Evolutionary conservation across 1,140 invertebrate species (phyloP).

Genomic region (Teleopsis dalmanni): DNA sequence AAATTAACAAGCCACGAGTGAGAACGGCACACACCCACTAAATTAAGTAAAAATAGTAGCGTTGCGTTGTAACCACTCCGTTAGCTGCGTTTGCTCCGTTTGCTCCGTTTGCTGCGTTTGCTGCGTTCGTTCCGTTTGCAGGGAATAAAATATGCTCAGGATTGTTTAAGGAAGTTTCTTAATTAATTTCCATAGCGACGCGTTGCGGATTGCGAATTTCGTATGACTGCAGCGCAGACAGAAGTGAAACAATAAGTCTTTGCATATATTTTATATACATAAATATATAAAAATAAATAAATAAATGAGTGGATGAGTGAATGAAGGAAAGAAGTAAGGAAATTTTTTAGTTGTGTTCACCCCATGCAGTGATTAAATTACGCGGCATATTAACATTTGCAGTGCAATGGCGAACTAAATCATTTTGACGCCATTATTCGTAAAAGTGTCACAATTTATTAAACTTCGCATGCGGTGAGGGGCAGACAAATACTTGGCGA

Average conservation of each 20-base stretch:
- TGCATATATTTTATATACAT: neutral
- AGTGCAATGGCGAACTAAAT: slow-evolving; percentile 24
- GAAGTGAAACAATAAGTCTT: neutral
- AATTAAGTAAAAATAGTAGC: no score
- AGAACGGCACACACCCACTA: no score
- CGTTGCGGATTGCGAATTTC: slow-evolving; percentile 29
- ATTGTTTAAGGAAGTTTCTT: no score
- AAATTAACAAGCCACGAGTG: no score
- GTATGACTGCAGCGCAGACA: neutral
- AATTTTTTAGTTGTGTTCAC: neutral
- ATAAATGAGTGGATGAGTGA: neutral
- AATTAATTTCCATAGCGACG: slow-evolving; percentile 41
- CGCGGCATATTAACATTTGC: slow-evolving; percentile 24
- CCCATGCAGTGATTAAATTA: neutral
- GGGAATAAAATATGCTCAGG: no score
- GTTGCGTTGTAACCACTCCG: no score
- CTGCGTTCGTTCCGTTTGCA: no score
- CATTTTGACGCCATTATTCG: slow-evolving; percentile 29
- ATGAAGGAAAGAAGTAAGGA: neutral
- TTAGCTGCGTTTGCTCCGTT: no score
- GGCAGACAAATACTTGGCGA: slow-evolving; percentile 1
- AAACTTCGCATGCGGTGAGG: no score
- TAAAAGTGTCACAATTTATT: slow-evolving; percentile 23
- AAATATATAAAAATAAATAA: neutral
- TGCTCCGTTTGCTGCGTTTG: no score